Evolutionary conservation across 2,113 vertebrate genomes (phyloP).

Genomic region (Ophthalmolycus amberensis): DNA sequence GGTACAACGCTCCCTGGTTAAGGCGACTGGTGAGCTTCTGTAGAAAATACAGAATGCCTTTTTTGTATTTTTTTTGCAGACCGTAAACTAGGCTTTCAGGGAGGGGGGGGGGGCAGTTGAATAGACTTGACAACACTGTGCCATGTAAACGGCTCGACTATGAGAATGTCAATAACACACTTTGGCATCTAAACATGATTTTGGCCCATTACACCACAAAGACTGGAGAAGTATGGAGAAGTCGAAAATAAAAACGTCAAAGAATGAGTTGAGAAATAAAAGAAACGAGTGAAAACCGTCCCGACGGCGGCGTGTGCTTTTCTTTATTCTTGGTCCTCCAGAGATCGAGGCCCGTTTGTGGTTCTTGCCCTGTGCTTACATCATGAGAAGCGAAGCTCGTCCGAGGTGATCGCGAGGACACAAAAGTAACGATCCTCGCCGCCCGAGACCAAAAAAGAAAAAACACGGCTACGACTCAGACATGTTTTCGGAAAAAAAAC

Average conservation of each 20-base stretch:
- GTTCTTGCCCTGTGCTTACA: conserved; percentile 74
- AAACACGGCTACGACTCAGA: conserved; percentile 17
- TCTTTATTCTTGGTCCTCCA: conserved; percentile 24
- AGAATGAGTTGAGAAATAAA: neutral
- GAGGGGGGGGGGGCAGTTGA: conserved; percentile 72
- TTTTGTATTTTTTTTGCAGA: conserved; percentile 70
- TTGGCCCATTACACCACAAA: conserved; percentile 66
- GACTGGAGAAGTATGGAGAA: conserved; percentile 44
- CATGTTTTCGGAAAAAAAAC: neutral
- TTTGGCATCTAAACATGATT: conserved; percentile 79
- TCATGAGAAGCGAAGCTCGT: conserved; percentile 62
- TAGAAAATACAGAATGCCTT: conserved; percentile 82
- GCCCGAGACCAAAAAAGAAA: conserved; percentile 14
- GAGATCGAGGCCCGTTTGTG: conserved; percentile 35
- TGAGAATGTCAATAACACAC: conserved; percentile 71
- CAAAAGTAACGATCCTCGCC: conserved; percentile 49
- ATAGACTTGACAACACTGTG: conserved; percentile 75
- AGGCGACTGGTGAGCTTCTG: conserved; percentile 83
- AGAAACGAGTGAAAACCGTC: neutral
- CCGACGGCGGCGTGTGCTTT: conserved; percentile 50
- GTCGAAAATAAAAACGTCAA: conserved; percentile 18
- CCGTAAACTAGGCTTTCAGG: conserved; percentile 78
- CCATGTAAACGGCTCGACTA: conserved; percentile 79
- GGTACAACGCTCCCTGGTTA: conserved; percentile 78
- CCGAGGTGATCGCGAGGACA: conserved; percentile 41